These are phyloP conservation scores for Cryptotis parvus DNA, from an alignment of 2,113 vertebrate genomes.

Conservation along the genomic window DNA sequence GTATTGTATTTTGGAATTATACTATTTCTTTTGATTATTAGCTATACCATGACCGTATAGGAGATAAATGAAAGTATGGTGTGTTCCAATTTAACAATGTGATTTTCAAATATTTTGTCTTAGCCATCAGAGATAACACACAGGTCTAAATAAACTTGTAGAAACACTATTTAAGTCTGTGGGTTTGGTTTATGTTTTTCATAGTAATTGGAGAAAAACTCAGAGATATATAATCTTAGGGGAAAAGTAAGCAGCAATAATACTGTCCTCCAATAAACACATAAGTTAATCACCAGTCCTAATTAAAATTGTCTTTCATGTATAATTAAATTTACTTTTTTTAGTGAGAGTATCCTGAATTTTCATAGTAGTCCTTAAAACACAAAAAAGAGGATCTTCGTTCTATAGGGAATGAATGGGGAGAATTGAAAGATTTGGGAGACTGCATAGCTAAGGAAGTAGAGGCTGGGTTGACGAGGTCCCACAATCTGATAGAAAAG, in stretches of 20 bases:
- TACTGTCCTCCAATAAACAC: too few species aligned
- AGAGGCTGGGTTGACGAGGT: too few species aligned
- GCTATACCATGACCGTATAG: neutral
- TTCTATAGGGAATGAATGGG: neutral
- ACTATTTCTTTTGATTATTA: conserved; percentile 11
- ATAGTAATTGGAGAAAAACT: too few species aligned
- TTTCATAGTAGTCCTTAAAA: neutral
- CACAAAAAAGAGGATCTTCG: neutral
- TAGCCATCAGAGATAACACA: neutral
- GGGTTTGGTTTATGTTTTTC: neutral
- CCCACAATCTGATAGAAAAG: too few species aligned
- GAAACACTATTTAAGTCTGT: neutral
- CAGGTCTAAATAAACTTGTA: neutral
- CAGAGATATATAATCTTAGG: too few species aligned
- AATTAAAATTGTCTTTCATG: neutral
- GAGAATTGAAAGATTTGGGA: neutral
- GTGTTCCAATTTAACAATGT: neutral
- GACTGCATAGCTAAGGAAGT: too few species aligned
- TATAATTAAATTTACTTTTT: conserved; percentile 35
- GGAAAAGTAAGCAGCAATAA: too few species aligned
- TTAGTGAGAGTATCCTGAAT: neutral
- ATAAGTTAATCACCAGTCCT: neutral
- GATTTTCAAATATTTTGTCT: neutral
- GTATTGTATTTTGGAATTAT: neutral
- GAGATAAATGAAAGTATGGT: neutral